Evolutionary conservation across 2,888 invertebrate genomes (phyloP).

Genomic region (Caenorhabditis japonica): DNA sequence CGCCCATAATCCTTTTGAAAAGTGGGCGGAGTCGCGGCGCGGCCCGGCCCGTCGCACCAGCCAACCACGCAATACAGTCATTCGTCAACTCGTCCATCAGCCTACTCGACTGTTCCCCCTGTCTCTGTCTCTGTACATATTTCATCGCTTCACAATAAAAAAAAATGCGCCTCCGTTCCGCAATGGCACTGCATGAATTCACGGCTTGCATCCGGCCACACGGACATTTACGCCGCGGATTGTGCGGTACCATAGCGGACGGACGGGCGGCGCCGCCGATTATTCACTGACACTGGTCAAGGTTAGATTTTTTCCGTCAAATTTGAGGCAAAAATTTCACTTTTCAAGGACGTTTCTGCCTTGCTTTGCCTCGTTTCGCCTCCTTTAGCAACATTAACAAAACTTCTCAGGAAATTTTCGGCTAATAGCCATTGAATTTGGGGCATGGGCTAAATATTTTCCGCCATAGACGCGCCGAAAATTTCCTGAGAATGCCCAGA

Average conservation of each 20-base stretch:
- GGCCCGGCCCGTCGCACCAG: background rate
- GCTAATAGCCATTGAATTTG: too few species aligned
- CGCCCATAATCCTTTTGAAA: background rate
- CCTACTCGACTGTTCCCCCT: background rate
- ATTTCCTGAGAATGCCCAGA: too few species aligned
- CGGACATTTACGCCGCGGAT: constrained; percentile 45
- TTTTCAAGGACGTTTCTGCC: too few species aligned
- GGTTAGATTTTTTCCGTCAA: too few species aligned
- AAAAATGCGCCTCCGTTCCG: constrained; percentile 29
- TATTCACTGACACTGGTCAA: constrained; percentile 1
- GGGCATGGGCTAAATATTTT: too few species aligned
- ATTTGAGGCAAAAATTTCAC: too few species aligned
- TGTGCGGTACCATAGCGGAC: constrained; percentile 56
- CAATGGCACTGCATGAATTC: constrained; percentile 72
- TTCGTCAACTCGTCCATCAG: constrained; percentile 16
- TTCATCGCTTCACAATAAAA: background rate
- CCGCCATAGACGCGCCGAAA: too few species aligned
- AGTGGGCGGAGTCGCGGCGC: constrained; percentile 22
- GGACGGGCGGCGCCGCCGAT: constrained; percentile 1
- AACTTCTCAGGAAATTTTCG: too few species aligned
- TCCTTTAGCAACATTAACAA: too few species aligned
- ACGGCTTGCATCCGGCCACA: too few species aligned
- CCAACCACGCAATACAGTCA: constrained; percentile 27
- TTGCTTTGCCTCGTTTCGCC: too few species aligned
- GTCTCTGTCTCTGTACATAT: constrained; percentile 1